These are phyloP conservation scores for Littorina saxatilis DNA, from an alignment of 1,140 invertebrate species.

Conservation along the genomic window DNA sequence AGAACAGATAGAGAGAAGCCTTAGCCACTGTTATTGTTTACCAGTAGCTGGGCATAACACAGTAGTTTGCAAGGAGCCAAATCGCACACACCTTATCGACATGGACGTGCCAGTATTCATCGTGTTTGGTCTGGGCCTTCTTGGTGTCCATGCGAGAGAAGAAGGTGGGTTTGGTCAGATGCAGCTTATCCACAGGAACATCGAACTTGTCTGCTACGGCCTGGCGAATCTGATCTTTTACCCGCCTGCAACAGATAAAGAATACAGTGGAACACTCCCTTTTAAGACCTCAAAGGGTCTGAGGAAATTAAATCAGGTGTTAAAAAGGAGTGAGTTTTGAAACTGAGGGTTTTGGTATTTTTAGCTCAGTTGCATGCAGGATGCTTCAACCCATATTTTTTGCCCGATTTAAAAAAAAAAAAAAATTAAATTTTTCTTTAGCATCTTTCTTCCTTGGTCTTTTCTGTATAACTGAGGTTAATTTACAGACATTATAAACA, in stretches of 20 bases:
- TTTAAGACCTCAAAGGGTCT: background rate
- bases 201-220: conserved; percentile 87
- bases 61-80: too few species aligned
- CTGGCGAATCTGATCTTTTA: conserved; percentile 87
- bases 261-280: too few species aligned
- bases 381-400: too few species aligned
- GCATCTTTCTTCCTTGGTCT: too few species aligned
- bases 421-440: too few species aligned
- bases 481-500: too few species aligned
- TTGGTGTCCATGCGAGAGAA: conserved; percentile 86
- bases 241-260: conserved; percentile 77
- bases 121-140: conserved; percentile 84
- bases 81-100: conserved; percentile 88
- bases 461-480: too few species aligned
- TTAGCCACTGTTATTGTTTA: too few species aligned
- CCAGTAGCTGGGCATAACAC: too few species aligned
- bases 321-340: background rate
- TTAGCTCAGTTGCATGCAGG: too few species aligned
- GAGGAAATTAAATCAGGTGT: background rate
- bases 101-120: conserved; percentile 93
- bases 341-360: background rate
- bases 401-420: too few species aligned
- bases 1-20: too few species aligned
- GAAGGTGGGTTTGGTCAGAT: conserved; percentile 89
- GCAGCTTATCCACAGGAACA: conserved; percentile 81